Conservation (phyloP, 1,140 invertebrate species). For the Homarus americanus region DNA sequence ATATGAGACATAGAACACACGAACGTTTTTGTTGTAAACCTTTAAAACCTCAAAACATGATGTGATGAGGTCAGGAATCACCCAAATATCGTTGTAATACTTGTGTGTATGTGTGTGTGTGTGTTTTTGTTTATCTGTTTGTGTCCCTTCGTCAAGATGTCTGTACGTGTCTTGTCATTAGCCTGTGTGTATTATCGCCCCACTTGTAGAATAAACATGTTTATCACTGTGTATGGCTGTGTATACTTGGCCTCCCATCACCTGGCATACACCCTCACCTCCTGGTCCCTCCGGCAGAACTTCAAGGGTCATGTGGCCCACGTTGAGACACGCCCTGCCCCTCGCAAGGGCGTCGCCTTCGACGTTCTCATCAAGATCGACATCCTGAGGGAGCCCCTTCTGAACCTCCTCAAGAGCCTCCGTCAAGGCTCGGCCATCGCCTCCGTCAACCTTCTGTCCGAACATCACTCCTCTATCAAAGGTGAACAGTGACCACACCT, state of each 20-base stretch:
- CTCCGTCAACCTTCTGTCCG: constrained; percentile 87
- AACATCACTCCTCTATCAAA: constrained; percentile 91
- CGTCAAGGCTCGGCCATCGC: constrained; percentile 88
- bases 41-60: no score
- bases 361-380: constrained; percentile 82
- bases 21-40: no score
- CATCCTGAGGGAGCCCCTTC: constrained; percentile 88
- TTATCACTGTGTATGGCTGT: background rate
- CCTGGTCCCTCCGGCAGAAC: constrained; percentile 80
- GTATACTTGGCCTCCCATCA: background rate
- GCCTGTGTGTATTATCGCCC: no score
- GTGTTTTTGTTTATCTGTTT: no score
- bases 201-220: no score
- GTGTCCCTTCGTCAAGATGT: no score
- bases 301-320: constrained; percentile 92
- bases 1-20: no score
- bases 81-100: no score
- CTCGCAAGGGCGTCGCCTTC: constrained; percentile 54
- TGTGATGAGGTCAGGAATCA: no score
- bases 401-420: constrained; percentile 89
- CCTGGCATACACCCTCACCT: background rate
- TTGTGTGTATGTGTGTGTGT: no score
- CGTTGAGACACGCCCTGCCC: constrained; percentile 87
- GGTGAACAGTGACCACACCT: no score
- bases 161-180: no score